Conservation (phyloP, 2,888 invertebrate genomes). For the Andricus curvator region DNA sequence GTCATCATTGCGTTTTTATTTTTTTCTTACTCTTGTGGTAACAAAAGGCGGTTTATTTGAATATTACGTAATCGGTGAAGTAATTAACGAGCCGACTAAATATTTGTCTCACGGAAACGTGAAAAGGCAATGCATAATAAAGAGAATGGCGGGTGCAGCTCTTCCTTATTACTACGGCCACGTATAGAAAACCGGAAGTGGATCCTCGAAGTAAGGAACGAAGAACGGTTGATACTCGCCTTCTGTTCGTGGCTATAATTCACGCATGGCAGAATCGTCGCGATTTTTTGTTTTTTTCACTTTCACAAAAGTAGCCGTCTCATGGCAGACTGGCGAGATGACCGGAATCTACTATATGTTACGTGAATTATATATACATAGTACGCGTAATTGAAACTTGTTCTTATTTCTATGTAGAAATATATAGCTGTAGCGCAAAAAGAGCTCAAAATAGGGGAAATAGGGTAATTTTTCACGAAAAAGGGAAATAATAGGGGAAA, state of each 20-base stretch:
- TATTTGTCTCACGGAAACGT: constrained; percentile 11
- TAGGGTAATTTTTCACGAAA: no score
- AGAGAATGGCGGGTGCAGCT: constrained; percentile 19
- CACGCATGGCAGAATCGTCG: constrained; percentile 73
- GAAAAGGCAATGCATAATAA: constrained; percentile 35
- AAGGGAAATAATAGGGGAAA: no score
- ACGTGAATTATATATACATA: constrained; percentile 1
- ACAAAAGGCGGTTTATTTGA: background rate
- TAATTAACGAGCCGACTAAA: constrained; percentile 1
- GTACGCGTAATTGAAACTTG: constrained; percentile 1
- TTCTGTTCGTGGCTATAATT: constrained; percentile 63
- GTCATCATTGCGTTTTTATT: background rate
- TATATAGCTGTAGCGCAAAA: background rate
- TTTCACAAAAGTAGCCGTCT: constrained; percentile 67
- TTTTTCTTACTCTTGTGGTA: background rate
- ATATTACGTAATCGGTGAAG: background rate
- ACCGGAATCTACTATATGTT: constrained; percentile 1
- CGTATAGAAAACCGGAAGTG: constrained; percentile 37
- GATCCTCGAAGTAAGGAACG: constrained; percentile 11
- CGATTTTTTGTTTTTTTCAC: constrained; percentile 72
- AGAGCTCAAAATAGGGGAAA: no score
- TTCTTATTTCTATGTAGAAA: background rate
- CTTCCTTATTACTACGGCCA: constrained; percentile 33
- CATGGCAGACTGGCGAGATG: background rate
- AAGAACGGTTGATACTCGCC: constrained; percentile 8